Conservation (phyloP, 1,140 invertebrate species). For the Cardiocondyla obscurior region DNA sequence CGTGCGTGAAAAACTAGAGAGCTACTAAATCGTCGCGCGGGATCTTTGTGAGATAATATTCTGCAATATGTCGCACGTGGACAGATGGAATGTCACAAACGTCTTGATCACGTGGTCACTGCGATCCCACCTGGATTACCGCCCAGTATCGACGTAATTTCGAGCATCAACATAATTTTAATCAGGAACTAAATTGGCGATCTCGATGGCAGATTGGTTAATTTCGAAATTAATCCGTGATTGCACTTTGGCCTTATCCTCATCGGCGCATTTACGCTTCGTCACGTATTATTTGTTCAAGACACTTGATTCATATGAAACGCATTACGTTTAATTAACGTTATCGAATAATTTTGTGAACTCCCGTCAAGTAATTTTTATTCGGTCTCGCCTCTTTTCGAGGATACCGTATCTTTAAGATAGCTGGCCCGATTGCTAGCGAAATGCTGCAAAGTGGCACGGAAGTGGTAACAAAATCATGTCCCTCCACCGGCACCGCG, state of each 20-base stretch:
- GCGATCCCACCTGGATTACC: neutral
- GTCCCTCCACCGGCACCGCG: neutral
- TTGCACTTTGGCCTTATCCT: constrained; percentile 30
- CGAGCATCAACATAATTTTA: constrained; percentile 24
- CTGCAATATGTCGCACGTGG: neutral
- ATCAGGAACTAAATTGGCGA: neutral
- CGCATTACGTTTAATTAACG: too few relatives aligned
- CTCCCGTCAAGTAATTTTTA: neutral
- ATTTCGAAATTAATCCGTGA: constrained; percentile 44
- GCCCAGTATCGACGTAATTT: neutral
- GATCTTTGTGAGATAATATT: neutral
- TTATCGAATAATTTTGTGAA: too few relatives aligned
- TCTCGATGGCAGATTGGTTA: constrained; percentile 16
- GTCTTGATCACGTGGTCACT: constrained; percentile 14
- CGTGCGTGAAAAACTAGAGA: neutral
- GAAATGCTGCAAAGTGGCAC: constrained; percentile 7
- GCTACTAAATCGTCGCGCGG: neutral
- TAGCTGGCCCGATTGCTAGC: neutral
- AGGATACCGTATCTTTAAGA: neutral
- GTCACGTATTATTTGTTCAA: constrained; percentile 16
- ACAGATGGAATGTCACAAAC: constrained; percentile 11
- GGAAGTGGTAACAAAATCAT: constrained; percentile 8
- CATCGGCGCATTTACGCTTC: neutral
- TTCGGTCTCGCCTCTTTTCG: neutral
- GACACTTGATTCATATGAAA: too few relatives aligned